Evolutionary conservation across 2,888 invertebrate genomes (phyloP).

Genomic region (Archips crataeganus): DNA sequence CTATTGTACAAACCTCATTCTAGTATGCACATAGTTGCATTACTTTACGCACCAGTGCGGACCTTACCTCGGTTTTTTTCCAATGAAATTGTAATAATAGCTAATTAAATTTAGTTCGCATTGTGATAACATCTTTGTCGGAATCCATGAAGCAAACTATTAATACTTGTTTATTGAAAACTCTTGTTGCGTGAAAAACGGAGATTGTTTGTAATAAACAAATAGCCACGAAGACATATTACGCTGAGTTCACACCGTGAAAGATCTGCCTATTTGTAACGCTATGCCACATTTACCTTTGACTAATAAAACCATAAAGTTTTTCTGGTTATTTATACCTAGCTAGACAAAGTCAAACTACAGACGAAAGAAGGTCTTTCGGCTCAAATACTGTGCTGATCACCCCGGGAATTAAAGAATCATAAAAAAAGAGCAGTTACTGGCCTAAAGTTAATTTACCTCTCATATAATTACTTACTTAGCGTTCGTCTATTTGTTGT

Average conservation of each 20-base stretch:
- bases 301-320: neutral
- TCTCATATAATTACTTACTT: no score
- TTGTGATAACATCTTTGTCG: constrained; percentile 13
- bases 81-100: neutral
- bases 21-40: constrained; percentile 11
- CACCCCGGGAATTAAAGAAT: no score
- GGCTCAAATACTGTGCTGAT: no score
- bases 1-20: constrained; percentile 19
- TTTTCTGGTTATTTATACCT: neutral
- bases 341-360: neutral
- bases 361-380: neutral
- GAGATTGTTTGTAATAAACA: neutral
- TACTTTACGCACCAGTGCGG: constrained; percentile 19
- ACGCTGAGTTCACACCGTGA: neutral
- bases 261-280: neutral
- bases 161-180: neutral
- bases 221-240: neutral
- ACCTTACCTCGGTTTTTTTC: constrained; percentile 5
- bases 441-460: neutral
- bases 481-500: no score
- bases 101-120: constrained; percentile 8
- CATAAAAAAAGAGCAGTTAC: neutral
- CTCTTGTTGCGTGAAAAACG: neutral
- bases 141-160: constrained; percentile 8
- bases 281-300: neutral